Evolutionary conservation across 2,888 invertebrate genomes (phyloP).

Genomic region (Caenorhabditis drosophilae): DNA sequence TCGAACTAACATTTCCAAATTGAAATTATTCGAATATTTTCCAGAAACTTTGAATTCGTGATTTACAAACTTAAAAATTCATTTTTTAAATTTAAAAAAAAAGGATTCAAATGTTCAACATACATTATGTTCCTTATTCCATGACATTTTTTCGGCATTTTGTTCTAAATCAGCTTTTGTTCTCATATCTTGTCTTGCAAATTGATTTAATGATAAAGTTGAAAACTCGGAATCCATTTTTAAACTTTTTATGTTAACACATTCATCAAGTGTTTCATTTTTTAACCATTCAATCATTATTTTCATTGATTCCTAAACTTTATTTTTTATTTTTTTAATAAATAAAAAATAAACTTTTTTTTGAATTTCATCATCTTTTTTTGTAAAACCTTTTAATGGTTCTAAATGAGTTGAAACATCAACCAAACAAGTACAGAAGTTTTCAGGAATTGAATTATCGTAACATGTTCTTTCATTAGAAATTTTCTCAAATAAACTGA

Average conservation of each 20-base stretch:
- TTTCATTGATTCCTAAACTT: conserved; percentile 23
- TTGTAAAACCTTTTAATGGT: conserved; percentile 8
- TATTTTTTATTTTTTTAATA: conserved; percentile 3
- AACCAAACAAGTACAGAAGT: conserved; percentile 3
- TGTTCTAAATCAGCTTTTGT: conserved; percentile 25
- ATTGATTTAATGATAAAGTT: conserved; percentile 30
- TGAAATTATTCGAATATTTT: conserved; percentile 2
- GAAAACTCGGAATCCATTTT: conserved; percentile 13
- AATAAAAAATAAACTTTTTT: conserved; percentile 11
- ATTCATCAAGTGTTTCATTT: conserved; percentile 24
- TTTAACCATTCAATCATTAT: conserved; percentile 35
- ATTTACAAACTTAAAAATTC: conserved; percentile 18
- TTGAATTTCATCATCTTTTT: conserved; percentile 9
- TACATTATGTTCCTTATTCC: not conserved
- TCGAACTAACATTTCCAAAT: conserved; percentile 20
- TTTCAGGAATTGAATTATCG: not conserved
- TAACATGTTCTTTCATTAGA: not conserved
- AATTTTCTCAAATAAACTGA: conserved; percentile 2
- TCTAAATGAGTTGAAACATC: conserved; percentile 3
- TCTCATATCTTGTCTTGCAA: conserved; percentile 29
- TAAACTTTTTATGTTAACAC: conserved; percentile 22
- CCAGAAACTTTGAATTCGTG: conserved; percentile 24
- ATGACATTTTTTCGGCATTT: conserved; percentile 5
- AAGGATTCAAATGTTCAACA: not conserved
- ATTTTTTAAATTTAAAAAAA: not conserved